Percentiles rank a stretch among this genome's conserved stretches.
Conservation (phyloP, 1,140 invertebrate species). For the Brachionus rubens region DNA sequence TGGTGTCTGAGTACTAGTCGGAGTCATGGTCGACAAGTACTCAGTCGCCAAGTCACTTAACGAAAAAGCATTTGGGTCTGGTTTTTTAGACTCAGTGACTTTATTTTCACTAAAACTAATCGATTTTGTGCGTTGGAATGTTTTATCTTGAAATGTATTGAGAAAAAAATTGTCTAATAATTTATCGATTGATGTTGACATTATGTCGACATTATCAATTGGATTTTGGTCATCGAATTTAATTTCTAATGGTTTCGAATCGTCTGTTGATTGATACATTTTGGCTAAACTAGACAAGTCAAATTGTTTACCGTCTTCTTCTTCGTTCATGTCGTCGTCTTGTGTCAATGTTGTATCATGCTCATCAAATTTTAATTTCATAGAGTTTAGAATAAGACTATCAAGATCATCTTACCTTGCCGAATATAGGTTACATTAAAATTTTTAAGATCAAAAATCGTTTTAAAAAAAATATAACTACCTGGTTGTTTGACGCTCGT, state of each 20-base stretch:
- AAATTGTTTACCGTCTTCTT: constrained; percentile 37
- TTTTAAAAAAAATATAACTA: neutral
- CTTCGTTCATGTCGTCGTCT: neutral
- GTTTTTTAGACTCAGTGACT: neutral
- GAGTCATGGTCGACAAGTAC: constrained; percentile 16
- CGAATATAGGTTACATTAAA: neutral
- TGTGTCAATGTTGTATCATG: constrained; percentile 5
- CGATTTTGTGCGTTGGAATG: constrained; percentile 14
- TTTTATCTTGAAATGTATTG: neutral
- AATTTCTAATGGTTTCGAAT: neutral
- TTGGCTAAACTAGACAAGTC: constrained; percentile 22
- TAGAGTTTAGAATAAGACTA: constrained; percentile 11
- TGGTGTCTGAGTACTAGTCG: constrained; percentile 7
- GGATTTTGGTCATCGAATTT: neutral
- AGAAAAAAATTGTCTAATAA: constrained; percentile 36
- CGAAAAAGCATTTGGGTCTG: constrained; percentile 13
- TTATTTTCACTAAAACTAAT: constrained; percentile 5
- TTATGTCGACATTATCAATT: neutral
- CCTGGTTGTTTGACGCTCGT: neutral
- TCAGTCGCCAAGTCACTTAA: constrained; percentile 30
- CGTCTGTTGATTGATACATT: neutral
- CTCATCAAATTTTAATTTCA: neutral
- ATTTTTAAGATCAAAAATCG: no score
- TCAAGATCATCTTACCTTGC: constrained; percentile 47
- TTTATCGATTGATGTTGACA: constrained; percentile 36